Conservation (phyloP, 30 jellyfish, hydroid and myxozoan genomes). For the Aurelia sp. region DNA sequence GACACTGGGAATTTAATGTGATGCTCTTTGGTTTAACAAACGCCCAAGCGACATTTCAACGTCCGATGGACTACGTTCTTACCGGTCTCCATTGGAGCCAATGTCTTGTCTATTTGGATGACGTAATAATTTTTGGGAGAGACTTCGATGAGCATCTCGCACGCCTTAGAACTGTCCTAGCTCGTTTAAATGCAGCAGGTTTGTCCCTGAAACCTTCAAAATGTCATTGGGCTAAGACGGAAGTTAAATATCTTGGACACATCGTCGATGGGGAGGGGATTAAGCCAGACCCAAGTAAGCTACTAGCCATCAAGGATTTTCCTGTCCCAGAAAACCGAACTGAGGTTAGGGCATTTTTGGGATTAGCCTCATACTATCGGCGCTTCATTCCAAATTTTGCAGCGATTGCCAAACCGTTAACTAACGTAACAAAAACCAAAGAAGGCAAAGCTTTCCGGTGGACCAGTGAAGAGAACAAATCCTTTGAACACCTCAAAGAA, state of each 20-base stretch:
- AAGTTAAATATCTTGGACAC: too few species aligned
- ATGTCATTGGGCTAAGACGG: too few species aligned
- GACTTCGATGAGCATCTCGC: slow-evolving; percentile 49
- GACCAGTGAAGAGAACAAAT: slow-evolving; percentile 26
- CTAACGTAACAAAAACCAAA: slow-evolving; percentile 15
- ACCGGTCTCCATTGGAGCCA: slow-evolving; percentile 47
- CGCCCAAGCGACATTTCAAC: slow-evolving; percentile 82
- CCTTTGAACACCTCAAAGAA: too few species aligned
- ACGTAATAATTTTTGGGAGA: slow-evolving; percentile 61
- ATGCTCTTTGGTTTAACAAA: slow-evolving; percentile 70
- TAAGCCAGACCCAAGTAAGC: too few species aligned
- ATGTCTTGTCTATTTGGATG: slow-evolving; percentile 76
- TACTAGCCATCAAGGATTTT: too few species aligned
- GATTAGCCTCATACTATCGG: slow-evolving; percentile 64
- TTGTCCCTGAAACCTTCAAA: slow-evolving; percentile 49
- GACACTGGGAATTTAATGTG: slow-evolving; percentile 50
- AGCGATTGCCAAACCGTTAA: slow-evolving; percentile 29
- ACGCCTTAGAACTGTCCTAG: slow-evolving; percentile 34
- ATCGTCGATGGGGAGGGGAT: too few species aligned
- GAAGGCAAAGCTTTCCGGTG: slow-evolving; percentile 16
- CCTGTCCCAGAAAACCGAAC: too few species aligned
- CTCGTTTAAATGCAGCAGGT: slow-evolving; percentile 19
- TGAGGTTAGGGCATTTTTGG: too few species aligned
- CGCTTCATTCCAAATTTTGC: slow-evolving; percentile 43
- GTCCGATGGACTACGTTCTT: slow-evolving; percentile 55